Evolutionary conservation across 2,888 invertebrate species (phyloP).

Genomic region (Caradrina kadenii): DNA sequence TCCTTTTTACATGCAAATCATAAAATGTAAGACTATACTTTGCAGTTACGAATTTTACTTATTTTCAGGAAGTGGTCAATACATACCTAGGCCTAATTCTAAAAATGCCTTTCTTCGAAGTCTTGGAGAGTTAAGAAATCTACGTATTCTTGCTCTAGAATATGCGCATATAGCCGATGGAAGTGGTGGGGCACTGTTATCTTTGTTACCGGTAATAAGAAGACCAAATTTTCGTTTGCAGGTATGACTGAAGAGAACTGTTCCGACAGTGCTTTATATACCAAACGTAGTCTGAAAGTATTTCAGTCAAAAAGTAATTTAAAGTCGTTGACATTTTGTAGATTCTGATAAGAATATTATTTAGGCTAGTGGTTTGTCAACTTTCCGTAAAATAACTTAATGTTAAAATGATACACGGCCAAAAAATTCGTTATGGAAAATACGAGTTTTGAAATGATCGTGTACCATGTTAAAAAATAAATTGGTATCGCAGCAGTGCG

Average conservation of each 20-base stretch:
- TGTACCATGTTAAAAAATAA: too few relatives aligned
- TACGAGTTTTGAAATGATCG: too few relatives aligned
- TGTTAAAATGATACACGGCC: too few relatives aligned
- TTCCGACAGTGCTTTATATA: neutral
- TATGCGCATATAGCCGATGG: constrained; percentile 83
- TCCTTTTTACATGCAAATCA: too few relatives aligned
- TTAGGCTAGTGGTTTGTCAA: too few relatives aligned
- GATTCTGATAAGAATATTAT: too few relatives aligned
- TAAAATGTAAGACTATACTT: neutral
- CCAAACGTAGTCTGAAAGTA: neutral
- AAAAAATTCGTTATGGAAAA: too few relatives aligned
- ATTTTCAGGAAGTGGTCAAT: constrained; percentile 79
- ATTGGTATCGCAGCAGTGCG: too few relatives aligned
- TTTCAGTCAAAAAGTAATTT: too few relatives aligned
- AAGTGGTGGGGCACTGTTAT: constrained; percentile 76
- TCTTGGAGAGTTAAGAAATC: constrained; percentile 74
- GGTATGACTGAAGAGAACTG: constrained; percentile 62
- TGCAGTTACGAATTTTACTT: too few relatives aligned
- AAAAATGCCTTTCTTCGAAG: constrained; percentile 80
- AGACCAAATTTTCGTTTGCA: constrained; percentile 81
- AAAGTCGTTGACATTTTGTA: too few relatives aligned
- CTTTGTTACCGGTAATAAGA: constrained; percentile 78
- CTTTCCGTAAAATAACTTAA: too few relatives aligned
- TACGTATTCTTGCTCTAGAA: constrained; percentile 81
- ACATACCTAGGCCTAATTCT: constrained; percentile 77